phyloP scores from a whole-genome alignment of 2,113 vertebrate genomes.

The Platanista minor region DNA sequence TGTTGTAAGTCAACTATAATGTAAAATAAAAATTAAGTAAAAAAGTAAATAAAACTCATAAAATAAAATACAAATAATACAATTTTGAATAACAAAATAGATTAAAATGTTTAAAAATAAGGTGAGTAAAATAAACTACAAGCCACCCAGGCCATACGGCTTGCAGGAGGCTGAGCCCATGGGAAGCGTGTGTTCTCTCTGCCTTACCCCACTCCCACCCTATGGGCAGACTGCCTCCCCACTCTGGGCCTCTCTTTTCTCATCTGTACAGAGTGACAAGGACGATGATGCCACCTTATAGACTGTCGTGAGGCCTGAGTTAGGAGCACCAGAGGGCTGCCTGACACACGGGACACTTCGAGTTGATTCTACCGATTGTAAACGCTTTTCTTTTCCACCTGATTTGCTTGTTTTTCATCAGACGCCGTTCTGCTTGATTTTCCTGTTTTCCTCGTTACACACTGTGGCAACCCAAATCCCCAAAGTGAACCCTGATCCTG shows the following conservation, averaged over 20 bases:
- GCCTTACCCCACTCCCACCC: background rate
- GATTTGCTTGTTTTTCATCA: background rate
- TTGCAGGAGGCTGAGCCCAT: fast-evolving
- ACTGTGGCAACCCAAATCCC: background rate
- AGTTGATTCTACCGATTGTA: fast-evolving
- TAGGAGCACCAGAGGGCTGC: background rate
- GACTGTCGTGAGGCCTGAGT: fast-evolving
- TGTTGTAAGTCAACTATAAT: too few relatives aligned
- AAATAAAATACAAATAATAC: too few relatives aligned
- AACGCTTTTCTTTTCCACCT: background rate
- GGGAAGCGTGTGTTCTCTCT: fast-evolving
- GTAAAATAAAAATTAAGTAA: too few relatives aligned
- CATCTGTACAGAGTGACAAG: fast-evolving
- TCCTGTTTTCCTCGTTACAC: background rate
- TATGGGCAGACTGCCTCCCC: fast-evolving
- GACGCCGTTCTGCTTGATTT: background rate
- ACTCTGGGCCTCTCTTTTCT: background rate
- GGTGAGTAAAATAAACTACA: too few relatives aligned
- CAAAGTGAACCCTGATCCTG: fast-evolving
- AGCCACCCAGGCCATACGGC: background rate
- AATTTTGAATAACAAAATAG: too few relatives aligned
- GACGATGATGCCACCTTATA: fast-evolving
- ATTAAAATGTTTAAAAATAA: too few relatives aligned
- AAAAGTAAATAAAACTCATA: too few relatives aligned
- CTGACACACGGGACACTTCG: fast-evolving